These are phyloP conservation scores for Pimephales promelas DNA, from an alignment of 2,113 vertebrate species.

Conservation along the genomic window DNA sequence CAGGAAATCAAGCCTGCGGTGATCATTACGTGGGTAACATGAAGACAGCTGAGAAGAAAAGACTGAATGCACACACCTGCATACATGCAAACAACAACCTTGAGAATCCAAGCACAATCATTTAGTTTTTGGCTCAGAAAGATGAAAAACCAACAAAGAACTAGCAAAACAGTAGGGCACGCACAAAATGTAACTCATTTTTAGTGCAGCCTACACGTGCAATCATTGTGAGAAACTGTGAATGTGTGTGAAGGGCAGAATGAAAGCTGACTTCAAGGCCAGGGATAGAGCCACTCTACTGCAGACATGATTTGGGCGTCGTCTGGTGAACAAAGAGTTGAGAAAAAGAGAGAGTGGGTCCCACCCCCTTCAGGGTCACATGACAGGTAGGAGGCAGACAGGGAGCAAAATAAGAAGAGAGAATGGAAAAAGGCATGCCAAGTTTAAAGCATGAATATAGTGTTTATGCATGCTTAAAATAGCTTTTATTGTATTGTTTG, in stretches of 20 bases:
- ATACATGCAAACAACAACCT: not conserved
- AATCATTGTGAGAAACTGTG: not conserved
- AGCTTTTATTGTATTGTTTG: constrained; percentile 17
- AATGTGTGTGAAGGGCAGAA: not conserved
- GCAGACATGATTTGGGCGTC: constrained; percentile 31
- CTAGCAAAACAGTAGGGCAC: not conserved
- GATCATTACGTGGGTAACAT: constrained; percentile 32
- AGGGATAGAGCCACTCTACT: not conserved
- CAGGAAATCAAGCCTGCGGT: constrained; percentile 52
- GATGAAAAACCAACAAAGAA: not conserved
- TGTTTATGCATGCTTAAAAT: constrained; percentile 9
- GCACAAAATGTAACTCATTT: not conserved
- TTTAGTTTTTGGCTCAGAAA: not conserved
- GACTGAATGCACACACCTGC: not conserved
- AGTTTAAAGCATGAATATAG: constrained; percentile 3
- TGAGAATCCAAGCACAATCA: not conserved
- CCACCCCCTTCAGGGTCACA: constrained; percentile 32
- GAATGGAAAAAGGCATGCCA: not conserved
- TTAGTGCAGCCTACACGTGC: not conserved
- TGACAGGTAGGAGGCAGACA: constrained; percentile 32
- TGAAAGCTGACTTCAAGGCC: not conserved
- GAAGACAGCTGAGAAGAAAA: constrained; percentile 6
- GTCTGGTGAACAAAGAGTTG: constrained; percentile 57
- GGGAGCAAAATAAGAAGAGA: not conserved
- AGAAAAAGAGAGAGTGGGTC: constrained; percentile 3